Evolutionary conservation across 1,140 invertebrate genomes (phyloP), one percentile per base, ranked within the genome.

Genomic region (Doryteuthis pealeii): DNA sequence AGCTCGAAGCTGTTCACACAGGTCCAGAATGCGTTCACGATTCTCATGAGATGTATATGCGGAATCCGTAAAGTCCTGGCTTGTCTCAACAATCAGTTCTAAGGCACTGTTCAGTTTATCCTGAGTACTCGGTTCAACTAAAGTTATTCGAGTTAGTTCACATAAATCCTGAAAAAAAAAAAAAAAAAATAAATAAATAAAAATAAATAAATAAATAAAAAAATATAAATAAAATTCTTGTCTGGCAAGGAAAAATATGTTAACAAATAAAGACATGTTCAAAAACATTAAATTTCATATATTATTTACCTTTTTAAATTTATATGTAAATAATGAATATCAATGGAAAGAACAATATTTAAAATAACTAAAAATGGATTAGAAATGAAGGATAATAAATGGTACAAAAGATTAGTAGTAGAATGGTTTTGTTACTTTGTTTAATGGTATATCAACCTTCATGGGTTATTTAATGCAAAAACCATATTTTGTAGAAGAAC

Each of bases 41-140:
- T 99, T 95, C 82, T 98, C 95, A 89, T 99, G 96, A 80, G 92
- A 94, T 45, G 97, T 99, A 88, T 99, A 99, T 72, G 97, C 96
- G 73, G 97, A 99, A 89, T 99, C 97, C 15, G 98, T 99, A 89
- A 99, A 99, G 88, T 99, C 98, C 89, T 98, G 96, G 71, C 95
- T 97, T 81, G 96, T 92, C 88, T 99, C 97, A 40, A 97, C 92
- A 28, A 99, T 92, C 45, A 93, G 92, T 74, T 98, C 96, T 80
- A 99, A 91, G 35, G 95, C 94, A 77, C 91, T 86, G 0, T 92
- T 92, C 28, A 99, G 90, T 32, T 94, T 93, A 71, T 87, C 88
- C 72, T 87, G 83, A 45, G 86, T 81, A 31, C 82, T 83, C 75
- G 86, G 90, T 85, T 92, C 90, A 35, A 90, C 84, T 69, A 90